Percentiles rank a stretch among this genome's conserved stretches.
Evolutionary conservation across 2,113 vertebrate species (phyloP).

Genomic region (Brachyistius frenatus): DNA sequence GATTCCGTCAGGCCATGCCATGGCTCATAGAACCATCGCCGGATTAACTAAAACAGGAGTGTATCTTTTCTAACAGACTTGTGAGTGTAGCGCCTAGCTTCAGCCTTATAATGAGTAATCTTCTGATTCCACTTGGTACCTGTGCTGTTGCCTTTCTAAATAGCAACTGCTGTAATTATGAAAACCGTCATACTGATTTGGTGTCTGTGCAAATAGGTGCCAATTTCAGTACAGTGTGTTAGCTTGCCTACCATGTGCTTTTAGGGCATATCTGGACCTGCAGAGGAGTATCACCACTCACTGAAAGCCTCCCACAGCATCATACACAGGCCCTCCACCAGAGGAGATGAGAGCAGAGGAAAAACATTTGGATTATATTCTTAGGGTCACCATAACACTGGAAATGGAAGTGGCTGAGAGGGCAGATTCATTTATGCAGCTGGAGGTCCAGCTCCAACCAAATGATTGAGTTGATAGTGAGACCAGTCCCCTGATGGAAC

Average conservation of each 20-base stretch:
- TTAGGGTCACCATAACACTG: constrained; percentile 25
- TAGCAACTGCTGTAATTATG: constrained; percentile 14
- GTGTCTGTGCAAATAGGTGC: constrained; percentile 4
- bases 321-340: constrained; percentile 7
- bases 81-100: neutral
- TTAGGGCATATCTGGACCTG: constrained; percentile 21
- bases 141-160: neutral
- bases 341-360: constrained; percentile 18
- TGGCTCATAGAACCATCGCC: too few species aligned
- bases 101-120: constrained; percentile 12
- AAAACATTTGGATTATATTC: constrained; percentile 42
- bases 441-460: constrained; percentile 10
- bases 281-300: constrained; percentile 3
- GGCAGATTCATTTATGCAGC: constrained; percentile 30
- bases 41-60: too few species aligned
- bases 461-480: constrained; percentile 19
- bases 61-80: neutral
- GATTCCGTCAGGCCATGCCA: too few species aligned
- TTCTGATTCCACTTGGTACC: constrained; percentile 1
- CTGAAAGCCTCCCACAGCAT: constrained; percentile 26
- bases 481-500: constrained; percentile 35
- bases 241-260: constrained; percentile 5
- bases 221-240: constrained; percentile 10
- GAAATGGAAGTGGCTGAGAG: constrained; percentile 34
- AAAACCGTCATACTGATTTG: constrained; percentile 12